phyloP scores from a whole-genome alignment of 1,140 invertebrate species.

The Olivierus martensii region DNA sequence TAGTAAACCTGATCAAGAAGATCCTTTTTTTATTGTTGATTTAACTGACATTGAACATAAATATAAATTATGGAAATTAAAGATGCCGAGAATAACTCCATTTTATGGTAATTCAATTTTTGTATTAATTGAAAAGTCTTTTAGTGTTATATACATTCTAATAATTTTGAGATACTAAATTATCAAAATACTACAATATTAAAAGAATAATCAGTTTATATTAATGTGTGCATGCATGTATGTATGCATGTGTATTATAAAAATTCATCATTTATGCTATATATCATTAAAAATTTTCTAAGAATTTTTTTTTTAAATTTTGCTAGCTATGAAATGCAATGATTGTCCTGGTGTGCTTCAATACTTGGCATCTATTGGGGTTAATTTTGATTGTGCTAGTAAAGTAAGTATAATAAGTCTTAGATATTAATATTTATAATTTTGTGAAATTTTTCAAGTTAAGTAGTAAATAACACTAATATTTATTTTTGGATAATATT shows the following conservation, averaged over 20 bases:
- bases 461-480: too few species aligned
- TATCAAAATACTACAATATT: too few species aligned
- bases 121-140: neutral
- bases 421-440: too few species aligned
- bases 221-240: too few species aligned
- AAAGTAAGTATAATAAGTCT: conserved; percentile 47
- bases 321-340: conserved; percentile 88
- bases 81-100: conserved; percentile 76
- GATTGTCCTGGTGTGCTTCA: conserved; percentile 66
- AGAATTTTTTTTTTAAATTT: neutral
- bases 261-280: neutral
- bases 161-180: too few species aligned
- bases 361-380: conserved; percentile 68
- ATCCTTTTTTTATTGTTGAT: conserved; percentile 88
- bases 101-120: conserved; percentile 46
- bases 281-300: neutral
- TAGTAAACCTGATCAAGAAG: conserved; percentile 41
- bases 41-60: conserved; percentile 75
- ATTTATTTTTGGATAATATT: too few species aligned
- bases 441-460: too few species aligned
- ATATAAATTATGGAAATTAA: conserved; percentile 64
- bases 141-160: neutral
- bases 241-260: too few species aligned
- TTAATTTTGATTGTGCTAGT: conserved; percentile 92
- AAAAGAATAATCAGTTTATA: too few species aligned